Evolutionary conservation across 2,888 invertebrate genomes (phyloP).

Genomic region (Campaea margaritaria): DNA sequence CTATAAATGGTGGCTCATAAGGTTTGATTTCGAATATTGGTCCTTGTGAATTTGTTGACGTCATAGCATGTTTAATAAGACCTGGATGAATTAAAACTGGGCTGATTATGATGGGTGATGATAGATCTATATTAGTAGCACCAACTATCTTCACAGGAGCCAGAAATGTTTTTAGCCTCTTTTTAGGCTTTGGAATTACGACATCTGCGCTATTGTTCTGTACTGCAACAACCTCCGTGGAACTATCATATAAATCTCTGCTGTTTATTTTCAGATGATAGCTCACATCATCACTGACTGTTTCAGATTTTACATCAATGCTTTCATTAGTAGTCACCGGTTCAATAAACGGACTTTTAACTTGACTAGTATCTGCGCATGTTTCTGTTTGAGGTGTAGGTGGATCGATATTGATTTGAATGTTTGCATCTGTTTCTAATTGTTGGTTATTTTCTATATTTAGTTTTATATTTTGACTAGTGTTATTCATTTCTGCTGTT

Average conservation of each 20-base stretch:
- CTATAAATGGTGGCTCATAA: constrained; percentile 30
- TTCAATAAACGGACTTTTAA: constrained; percentile 45
- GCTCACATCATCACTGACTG: constrained; percentile 65
- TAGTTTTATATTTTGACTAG: constrained; percentile 7
- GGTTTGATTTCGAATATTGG: constrained; percentile 40
- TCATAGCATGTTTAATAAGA: constrained; percentile 57
- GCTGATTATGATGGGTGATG: constrained; percentile 71
- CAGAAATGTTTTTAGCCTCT: constrained; percentile 60
- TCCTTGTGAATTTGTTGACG: constrained; percentile 25
- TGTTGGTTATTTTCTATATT: constrained; percentile 5
- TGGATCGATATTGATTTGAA: constrained; percentile 27
- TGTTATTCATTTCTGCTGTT: constrained; percentile 5
- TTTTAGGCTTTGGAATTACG: constrained; percentile 43
- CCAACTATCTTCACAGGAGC: constrained; percentile 66
- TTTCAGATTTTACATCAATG: constrained; percentile 36
- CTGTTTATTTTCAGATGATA: constrained; percentile 79
- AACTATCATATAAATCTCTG: constrained; percentile 56
- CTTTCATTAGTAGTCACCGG: constrained; percentile 29
- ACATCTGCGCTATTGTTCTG: constrained; percentile 45
- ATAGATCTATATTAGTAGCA: constrained; percentile 46
- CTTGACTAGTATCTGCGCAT: constrained; percentile 17
- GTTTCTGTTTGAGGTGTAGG: constrained; percentile 23
- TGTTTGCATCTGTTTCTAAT: constrained; percentile 1
- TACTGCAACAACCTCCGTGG: constrained; percentile 42
- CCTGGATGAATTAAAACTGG: constrained; percentile 74